phyloP scores from a whole-genome alignment of 2,113 vertebrate species.

The Myotis lucifugus region DNA sequence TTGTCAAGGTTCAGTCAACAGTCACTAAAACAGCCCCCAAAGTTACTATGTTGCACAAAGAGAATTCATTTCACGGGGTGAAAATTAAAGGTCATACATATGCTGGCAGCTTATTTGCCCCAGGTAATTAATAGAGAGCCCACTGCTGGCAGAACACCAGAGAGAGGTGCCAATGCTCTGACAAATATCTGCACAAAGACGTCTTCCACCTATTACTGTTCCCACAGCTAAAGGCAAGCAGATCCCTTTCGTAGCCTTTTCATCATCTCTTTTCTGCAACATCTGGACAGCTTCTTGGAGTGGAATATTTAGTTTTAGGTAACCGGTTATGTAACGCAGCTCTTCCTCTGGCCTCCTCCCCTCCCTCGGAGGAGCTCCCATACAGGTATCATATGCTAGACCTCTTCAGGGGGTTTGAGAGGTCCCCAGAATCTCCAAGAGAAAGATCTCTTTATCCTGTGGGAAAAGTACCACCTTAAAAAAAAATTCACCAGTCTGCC shows the following conservation, averaged over 20 bases:
- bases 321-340: conserved; percentile 83
- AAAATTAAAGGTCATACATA: background rate
- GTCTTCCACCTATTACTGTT: conserved; percentile 6
- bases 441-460: background rate
- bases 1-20: conserved; percentile 32
- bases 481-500: background rate
- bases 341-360: conserved; percentile 51
- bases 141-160: conserved; percentile 27
- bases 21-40: conserved; percentile 33
- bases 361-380: conserved; percentile 68
- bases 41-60: conserved; percentile 50
- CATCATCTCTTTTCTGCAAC: conserved; percentile 41
- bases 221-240: conserved; percentile 41
- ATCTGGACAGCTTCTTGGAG: conserved; percentile 77
- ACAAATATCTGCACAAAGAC: conserved; percentile 65
- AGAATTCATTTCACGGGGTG: background rate
- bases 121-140: conserved; percentile 30
- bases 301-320: conserved; percentile 82
- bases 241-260: background rate
- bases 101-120: background rate
- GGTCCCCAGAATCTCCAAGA: conserved; percentile 46
- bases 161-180: conserved; percentile 5
- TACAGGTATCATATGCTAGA: conserved; percentile 67
- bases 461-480: conserved; percentile 45
- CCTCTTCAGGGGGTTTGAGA: conserved; percentile 52